Evolutionary conservation across 1,140 invertebrate species (phyloP).

Genomic region (Atta cephalotes): DNA sequence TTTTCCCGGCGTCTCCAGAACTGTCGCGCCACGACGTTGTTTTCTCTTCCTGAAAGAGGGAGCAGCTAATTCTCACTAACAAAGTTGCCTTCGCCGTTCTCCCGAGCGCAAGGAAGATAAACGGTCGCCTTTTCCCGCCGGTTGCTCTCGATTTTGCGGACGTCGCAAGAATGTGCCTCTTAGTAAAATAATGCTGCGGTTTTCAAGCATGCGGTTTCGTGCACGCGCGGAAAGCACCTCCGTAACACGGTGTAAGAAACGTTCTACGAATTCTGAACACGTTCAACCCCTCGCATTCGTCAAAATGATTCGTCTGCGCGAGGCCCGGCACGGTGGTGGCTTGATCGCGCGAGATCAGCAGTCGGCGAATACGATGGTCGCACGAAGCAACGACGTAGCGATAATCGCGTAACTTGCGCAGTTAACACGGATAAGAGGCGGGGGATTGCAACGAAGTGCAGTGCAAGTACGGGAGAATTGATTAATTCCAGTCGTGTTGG

Average conservation of each 20-base stretch:
- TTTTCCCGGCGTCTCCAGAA: constrained; percentile 18
- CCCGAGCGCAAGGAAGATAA: constrained; percentile 40
- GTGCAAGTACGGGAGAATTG: constrained; percentile 40
- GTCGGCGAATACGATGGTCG: background rate
- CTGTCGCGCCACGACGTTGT: constrained; percentile 45
- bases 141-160: constrained; percentile 51
- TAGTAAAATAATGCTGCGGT: constrained; percentile 16
- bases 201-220: background rate
- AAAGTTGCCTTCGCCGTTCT: constrained; percentile 30
- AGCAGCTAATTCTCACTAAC: constrained; percentile 48
- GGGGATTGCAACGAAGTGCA: constrained; percentile 1
- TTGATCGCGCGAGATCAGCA: background rate
- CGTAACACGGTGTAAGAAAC: background rate
- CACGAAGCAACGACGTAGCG: background rate
- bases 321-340: background rate
- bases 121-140: constrained; percentile 46
- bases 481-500: constrained; percentile 55
- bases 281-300: background rate
- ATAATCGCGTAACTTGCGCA: constrained; percentile 42
- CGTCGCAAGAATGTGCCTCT: constrained; percentile 30
- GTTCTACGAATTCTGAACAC: background rate
- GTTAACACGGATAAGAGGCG: constrained; percentile 37
- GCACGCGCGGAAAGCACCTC: background rate
- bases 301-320: background rate
- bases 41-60: constrained; percentile 21